Evolutionary conservation across 2,797 vertebrate species (phyloP).

Genomic region (Falco concolor): DNA sequence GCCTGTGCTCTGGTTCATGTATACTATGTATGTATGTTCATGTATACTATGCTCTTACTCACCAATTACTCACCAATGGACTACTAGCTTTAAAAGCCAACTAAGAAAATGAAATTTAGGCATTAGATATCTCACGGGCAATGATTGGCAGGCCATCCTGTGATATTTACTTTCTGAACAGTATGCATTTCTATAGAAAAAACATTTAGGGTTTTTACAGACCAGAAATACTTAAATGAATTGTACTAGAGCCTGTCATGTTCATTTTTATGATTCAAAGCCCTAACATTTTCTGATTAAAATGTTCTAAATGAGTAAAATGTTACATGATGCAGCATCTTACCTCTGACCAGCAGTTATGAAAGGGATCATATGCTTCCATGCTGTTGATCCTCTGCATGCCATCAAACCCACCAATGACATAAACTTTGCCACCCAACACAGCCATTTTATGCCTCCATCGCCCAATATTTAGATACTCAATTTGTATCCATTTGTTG

Average conservation of each 20-base stretch:
- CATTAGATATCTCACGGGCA: not conserved
- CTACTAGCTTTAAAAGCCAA: not conserved
- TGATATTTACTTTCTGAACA: not conserved
- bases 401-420: conserved; percentile 91
- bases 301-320: not conserved
- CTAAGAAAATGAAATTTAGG: not conserved
- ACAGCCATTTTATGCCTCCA: conserved; percentile 99
- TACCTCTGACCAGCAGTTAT: conserved; percentile 96
- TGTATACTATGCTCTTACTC: not conserved
- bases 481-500: conserved; percentile 97
- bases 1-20: not conserved
- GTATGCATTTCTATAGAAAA: not conserved
- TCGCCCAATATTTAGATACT: conserved; percentile 83
- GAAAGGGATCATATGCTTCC: conserved; percentile 93
- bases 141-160: not conserved
- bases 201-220: not conserved
- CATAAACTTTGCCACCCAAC: conserved; percentile 87
- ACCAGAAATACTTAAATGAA: not conserved
- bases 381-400: conserved; percentile 86
- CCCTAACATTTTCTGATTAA: not conserved
- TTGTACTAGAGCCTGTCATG: not conserved
- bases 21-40: not conserved
- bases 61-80: not conserved
- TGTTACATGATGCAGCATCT: not conserved
- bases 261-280: not conserved